A percentile compares a stretch with the other conserved stretches of the same genome.
phyloP scores from a whole-genome alignment of 2,797 vertebrate species.

The Anabacerthia variegaticeps region DNA sequence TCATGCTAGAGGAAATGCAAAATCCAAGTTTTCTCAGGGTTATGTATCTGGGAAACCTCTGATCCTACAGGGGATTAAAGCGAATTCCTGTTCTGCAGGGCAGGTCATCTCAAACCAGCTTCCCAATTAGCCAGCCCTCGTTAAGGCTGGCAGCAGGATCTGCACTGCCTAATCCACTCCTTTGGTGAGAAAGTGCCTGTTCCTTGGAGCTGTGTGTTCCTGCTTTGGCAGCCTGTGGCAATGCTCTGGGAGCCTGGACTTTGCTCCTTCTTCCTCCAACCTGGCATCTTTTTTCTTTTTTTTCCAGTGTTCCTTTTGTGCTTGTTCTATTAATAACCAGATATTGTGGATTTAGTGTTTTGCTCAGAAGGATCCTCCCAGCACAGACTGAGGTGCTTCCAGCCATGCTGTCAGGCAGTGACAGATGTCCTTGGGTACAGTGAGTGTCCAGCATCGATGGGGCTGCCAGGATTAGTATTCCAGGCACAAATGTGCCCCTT shows the following conservation, averaged over 20 bases:
- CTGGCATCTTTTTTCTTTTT: neutral
- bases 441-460: neutral
- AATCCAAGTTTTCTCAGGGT: neutral
- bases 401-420: neutral
- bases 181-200: neutral
- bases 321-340: neutral
- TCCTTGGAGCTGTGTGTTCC: neutral
- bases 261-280: neutral
- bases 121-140: neutral
- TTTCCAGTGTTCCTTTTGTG: neutral
- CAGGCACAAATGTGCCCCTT: slow-evolving; percentile 1
- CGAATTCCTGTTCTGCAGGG: neutral
- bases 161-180: neutral
- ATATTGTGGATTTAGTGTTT: neutral
- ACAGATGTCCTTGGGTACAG: neutral
- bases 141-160: neutral
- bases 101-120: neutral
- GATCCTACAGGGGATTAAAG: neutral
- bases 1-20: neutral
- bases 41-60: neutral
- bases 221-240: neutral
- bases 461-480: slow-evolving; percentile 39
- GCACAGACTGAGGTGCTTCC: neutral
- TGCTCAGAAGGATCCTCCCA: neutral
- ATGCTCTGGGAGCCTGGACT: rapidly evolving